Percentiles rank a stretch among this genome's conserved stretches.
Conservation (phyloP, 2,797 vertebrate genomes). For the Poecilia picta region DNA sequence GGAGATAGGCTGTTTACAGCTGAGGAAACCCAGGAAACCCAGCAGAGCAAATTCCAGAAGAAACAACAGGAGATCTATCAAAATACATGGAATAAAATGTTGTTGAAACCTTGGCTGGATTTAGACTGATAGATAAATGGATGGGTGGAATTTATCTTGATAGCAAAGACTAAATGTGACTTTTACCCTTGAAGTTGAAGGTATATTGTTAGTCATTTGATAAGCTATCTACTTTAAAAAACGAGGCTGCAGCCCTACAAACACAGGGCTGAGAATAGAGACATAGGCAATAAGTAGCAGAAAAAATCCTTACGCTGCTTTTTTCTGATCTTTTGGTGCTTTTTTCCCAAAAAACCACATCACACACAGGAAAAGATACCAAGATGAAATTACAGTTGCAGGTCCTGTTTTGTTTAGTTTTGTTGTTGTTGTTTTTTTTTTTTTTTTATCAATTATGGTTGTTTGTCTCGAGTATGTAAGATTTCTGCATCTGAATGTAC, state of each 20-base stretch:
- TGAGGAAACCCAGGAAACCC: slow-evolving; percentile 12
- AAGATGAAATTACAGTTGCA: background rate
- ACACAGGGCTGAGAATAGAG: slow-evolving; percentile 12
- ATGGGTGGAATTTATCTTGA: slow-evolving; percentile 37
- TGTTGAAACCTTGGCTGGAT: slow-evolving; percentile 12
- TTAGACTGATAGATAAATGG: slow-evolving; percentile 36
- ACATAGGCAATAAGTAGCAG: background rate
- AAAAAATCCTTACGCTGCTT: background rate
- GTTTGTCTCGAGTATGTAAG: background rate
- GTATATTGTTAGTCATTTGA: slow-evolving; percentile 50
- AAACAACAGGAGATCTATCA: slow-evolving; percentile 12
- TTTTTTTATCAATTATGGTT: background rate
- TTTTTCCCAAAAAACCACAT: background rate
- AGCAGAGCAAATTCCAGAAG: slow-evolving; percentile 10
- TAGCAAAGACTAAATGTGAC: slow-evolving; percentile 35
- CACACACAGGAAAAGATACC: background rate
- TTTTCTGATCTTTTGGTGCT: background rate
- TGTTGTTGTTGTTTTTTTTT: background rate
- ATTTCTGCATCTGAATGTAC: background rate
- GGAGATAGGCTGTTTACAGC: background rate
- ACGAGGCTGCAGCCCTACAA: slow-evolving; percentile 25
- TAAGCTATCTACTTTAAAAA: slow-evolving; percentile 46
- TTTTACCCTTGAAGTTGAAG: slow-evolving; percentile 54
- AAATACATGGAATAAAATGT: slow-evolving; percentile 1
- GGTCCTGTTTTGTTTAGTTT: background rate